Base-by-base conservation (phyloP, 2,888 invertebrate species). In the Osedax frankpressi region DNA sequence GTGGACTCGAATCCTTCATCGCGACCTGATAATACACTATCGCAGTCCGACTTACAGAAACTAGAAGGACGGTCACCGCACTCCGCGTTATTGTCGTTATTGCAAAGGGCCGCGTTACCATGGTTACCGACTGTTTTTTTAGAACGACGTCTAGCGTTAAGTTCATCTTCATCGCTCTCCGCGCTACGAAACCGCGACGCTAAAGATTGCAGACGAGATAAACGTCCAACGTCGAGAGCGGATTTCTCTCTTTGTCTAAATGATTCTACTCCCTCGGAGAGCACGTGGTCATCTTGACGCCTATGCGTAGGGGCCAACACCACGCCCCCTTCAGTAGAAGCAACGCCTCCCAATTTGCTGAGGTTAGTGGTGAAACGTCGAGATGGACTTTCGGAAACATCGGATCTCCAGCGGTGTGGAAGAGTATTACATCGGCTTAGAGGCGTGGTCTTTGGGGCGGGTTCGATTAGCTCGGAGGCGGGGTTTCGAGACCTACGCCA, bases 1-100 rank as follows among this genome's bases (percentile, higher is more conserved):
- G 82, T 82, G 2, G 81, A 81, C 70, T 83, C 83, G 76, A 83
- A 83, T 24, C 83, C 83, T 77, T 83, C 82, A 75, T 83, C 82
- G 44, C 80, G 70, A 29, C 71, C 68, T n/a, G 74, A 74, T 6
- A 71, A 71, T 2, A 71, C 72, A 25, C 71, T 72, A 28, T 74
- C 74, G 24, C 70, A 27, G 67, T 76, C 76, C n/a, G 73, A 69
- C 62, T 74, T 75, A 70, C 65, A 44, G 60, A 30, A 69, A 70
- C 19, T 19, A 14, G 59, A 25, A 11, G 71, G 59, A 14, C 65
- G 6, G 14, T 65, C 24, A 6, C 24, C 24, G 59, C 3, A 25
- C 6, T 3, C 59, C 26, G n/a, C 26, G 19, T 29, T 30, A 65
- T 65, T 65, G 24, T 65, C n/a, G 11, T 65, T 65, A 44, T 44